Percentiles rank a stretch among this genome's conserved stretches.
Evolutionary conservation across 1,140 invertebrate species (phyloP).

Genomic region (Drosophila lacertosa): DNA sequence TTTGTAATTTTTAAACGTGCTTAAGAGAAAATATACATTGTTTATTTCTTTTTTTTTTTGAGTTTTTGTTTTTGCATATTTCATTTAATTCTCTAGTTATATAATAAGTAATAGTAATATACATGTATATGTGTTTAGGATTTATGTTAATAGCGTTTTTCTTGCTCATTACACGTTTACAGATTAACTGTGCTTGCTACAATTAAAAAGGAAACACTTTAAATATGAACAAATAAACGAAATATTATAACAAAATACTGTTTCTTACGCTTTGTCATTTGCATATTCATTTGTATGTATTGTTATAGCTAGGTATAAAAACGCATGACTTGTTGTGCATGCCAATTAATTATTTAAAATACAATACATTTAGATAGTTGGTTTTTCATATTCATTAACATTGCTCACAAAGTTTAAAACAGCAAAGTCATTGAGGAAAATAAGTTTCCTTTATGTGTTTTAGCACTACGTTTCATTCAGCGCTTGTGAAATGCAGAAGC

Average conservation of each 20-base stretch:
- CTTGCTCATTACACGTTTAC: conserved; percentile 32
- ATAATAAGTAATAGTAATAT: conserved; percentile 79
- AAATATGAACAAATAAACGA: conserved; percentile 53
- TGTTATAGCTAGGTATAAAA: conserved; percentile 75
- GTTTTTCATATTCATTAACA: conserved; percentile 18
- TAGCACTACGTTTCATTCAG: conserved; percentile 17
- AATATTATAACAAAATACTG: conserved; percentile 73
- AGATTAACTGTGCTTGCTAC: conserved; percentile 54
- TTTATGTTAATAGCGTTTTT: conserved; percentile 71
- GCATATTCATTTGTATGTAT: conserved; percentile 64
- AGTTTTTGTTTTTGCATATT: conserved; percentile 22
- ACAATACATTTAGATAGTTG: conserved; percentile 49
- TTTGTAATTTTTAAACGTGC: conserved; percentile 74
- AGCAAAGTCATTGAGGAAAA: conserved; percentile 27
- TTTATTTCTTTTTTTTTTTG: conserved; percentile 27
- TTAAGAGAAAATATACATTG: conserved; percentile 77
- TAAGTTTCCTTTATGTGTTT: conserved; percentile 7
- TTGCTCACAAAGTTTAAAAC: conserved; percentile 37
- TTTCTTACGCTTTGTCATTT: conserved; percentile 74
- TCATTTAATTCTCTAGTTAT: conserved; percentile 74
- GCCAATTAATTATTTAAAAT: conserved; percentile 49
- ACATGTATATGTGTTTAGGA: conserved; percentile 56
- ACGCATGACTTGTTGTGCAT: conserved; percentile 39
- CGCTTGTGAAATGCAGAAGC: conserved; percentile 54
- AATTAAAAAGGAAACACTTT: conserved; percentile 62